Percentiles rank a stretch among this genome's conserved stretches.
Conservation (phyloP, 2,113 vertebrate species). For the Strix uralensis region DNA sequence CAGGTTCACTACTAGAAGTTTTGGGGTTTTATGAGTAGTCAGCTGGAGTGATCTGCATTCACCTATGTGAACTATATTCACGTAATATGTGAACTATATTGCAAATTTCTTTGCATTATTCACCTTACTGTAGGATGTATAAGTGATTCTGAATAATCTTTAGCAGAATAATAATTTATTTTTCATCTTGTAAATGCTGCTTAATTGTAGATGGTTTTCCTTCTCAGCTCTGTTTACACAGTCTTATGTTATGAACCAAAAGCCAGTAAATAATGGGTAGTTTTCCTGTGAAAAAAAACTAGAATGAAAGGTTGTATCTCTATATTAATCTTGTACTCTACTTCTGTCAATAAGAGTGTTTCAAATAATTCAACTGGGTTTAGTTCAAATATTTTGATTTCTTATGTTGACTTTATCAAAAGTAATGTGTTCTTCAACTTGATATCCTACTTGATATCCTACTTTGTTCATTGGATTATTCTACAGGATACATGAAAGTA, state of each 20-base stretch:
- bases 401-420: background rate
- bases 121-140: background rate
- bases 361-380: background rate
- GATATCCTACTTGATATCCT: background rate
- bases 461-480: background rate
- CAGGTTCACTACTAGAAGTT: background rate
- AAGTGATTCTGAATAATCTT: background rate
- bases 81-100: background rate
- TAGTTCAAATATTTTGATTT: background rate
- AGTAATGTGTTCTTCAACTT: background rate
- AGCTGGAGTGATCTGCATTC: background rate
- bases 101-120: background rate
- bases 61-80: too few species aligned
- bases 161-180: background rate
- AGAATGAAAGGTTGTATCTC: background rate
- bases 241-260: background rate
- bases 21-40: background rate
- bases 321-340: background rate
- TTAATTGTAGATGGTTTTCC: background rate
- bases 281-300: background rate
- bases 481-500: background rate
- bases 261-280: background rate
- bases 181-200: background rate
- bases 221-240: background rate
- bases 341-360: background rate